Evolutionary conservation across 2,888 invertebrate species (phyloP), one percentile per base, ranked within the genome.

Genomic region (Cheilosia vernalis): DNA sequence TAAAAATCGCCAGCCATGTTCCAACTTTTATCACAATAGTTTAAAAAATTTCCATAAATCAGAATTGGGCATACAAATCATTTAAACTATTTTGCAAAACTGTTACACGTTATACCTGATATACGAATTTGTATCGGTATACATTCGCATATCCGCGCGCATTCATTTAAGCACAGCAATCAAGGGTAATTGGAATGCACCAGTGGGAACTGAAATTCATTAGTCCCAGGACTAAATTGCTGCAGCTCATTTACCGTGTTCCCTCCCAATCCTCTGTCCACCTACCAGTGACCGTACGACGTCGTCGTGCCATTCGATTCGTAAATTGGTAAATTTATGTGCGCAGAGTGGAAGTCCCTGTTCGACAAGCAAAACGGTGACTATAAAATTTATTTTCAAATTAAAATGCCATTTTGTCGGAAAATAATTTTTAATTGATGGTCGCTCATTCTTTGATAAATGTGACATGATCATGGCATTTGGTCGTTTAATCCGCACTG

Each of bases 321-420:
- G 67, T 80, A 85, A 85, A 85, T 85, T 85, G 85, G 85, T 61
- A 85, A 85, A 85, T 81, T 81, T 81, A 85, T 85, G 76, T 56
- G 76, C 80, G 74, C 74, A 72, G 76, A 81, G 55, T 85, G 85
- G 85, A 85, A 81, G 81, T 72, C 81, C 61, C 74, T 80, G 63
- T 72, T 81, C 85, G 85, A 81, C 81, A 81, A 72, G 81, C 81
- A 55, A 70, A 81, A 85, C 85, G 85, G 85, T 86, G 81, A 86
- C 86, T 82, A 78, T 78, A 90, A 91, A 91, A 91, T 91, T 91
- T 91, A 91, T 91, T 91, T 91, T 89, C 91, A 89, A 91, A 91
- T 91, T 91, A 91, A 91, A 91, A 90, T 90, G 92, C 90, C 90
- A 91, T 91, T 89, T 89, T 87, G 89, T 88, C 87, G 88, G 88